Conservation (phyloP, 2,113 vertebrate genomes). For the Zosterops borbonicus region DNA sequence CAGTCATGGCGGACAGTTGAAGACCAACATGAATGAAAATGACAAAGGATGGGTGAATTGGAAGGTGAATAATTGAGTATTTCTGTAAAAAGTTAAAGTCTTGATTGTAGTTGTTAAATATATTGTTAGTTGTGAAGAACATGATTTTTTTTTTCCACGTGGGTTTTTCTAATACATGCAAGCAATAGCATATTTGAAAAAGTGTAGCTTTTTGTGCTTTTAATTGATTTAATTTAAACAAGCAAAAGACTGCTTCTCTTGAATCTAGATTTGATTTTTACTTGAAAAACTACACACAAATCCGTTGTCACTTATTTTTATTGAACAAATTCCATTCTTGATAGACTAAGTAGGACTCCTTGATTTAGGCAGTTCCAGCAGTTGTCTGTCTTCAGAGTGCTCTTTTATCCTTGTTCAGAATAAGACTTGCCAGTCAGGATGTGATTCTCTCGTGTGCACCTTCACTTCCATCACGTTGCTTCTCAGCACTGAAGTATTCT, state of each 20-base stretch:
- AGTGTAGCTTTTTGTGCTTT: neutral
- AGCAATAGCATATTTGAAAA: neutral
- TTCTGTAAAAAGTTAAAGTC: neutral
- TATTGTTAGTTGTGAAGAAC: neutral
- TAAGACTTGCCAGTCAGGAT: neutral
- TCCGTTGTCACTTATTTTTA: neutral
- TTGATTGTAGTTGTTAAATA: neutral
- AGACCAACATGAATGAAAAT: constrained; percentile 92
- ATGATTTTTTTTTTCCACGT: neutral
- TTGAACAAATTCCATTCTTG: neutral
- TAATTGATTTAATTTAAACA: neutral
- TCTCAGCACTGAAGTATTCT: neutral
- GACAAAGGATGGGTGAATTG: constrained; percentile 98
- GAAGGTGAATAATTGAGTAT: constrained; percentile 81
- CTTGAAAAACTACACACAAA: neutral
- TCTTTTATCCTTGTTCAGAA: neutral
- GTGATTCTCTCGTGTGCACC: neutral
- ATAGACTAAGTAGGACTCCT: neutral
- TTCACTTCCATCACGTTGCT: neutral
- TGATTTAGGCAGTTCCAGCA: neutral
- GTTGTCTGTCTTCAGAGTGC: neutral
- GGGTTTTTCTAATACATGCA: neutral
- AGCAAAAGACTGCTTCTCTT: neutral
- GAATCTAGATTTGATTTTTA: neutral
- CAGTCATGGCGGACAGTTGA: constrained; percentile 91